phyloP scores from a whole-genome alignment of 2,888 invertebrate genomes.

The Gerosis bhagava region DNA sequence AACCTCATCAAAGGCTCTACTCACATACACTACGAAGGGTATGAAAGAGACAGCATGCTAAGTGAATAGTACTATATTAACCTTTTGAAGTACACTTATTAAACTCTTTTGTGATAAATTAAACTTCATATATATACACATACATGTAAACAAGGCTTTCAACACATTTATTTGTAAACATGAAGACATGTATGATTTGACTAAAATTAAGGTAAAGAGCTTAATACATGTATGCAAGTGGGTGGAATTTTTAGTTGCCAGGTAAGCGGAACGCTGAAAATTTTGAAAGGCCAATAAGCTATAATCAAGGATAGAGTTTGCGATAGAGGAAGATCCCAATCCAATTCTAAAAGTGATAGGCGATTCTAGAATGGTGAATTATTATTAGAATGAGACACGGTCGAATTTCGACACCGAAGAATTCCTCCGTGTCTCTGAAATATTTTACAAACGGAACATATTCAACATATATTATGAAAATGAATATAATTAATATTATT shows the following conservation, averaged over 20 bases:
- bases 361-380: constrained; percentile 56
- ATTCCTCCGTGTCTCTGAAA: constrained; percentile 38
- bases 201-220: too few species aligned
- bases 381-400: constrained; percentile 36
- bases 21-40: constrained; percentile 51
- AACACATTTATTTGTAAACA: too few species aligned
- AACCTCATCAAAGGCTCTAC: constrained; percentile 55
- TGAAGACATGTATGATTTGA: too few species aligned
- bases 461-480: too few species aligned
- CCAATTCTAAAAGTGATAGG: constrained; percentile 57
- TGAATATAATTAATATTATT: too few species aligned
- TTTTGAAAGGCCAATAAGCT: constrained; percentile 61
- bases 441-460: constrained; percentile 25
- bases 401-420: constrained; percentile 39
- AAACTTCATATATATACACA: too few species aligned
- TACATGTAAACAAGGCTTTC: too few species aligned
- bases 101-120: background rate
- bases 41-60: constrained; percentile 56
- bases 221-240: constrained; percentile 5
- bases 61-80: constrained; percentile 35
- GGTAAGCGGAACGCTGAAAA: constrained; percentile 52
- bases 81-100: constrained; percentile 9
- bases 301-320: constrained; percentile 36
- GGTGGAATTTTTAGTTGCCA: constrained; percentile 40
- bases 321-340: constrained; percentile 42